Percentiles rank a stretch among this genome's conserved stretches.
phyloP scores from a whole-genome alignment of 1,140 invertebrate species.

The Centruroides sculpturatus region DNA sequence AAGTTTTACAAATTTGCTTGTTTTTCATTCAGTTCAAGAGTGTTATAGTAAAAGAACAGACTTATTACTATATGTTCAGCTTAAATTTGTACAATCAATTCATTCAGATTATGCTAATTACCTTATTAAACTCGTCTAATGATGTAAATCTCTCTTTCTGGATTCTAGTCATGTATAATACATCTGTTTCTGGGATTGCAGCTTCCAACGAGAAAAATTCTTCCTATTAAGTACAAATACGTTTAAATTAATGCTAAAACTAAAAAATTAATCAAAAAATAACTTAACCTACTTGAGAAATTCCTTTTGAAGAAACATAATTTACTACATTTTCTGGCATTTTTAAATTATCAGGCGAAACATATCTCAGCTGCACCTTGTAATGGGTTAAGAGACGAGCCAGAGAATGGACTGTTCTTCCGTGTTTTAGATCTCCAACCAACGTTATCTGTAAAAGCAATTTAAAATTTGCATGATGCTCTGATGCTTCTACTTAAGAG shows the following conservation, averaged over 20 bases:
- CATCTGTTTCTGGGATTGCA: slow-evolving; percentile 81
- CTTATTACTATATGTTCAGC: background rate
- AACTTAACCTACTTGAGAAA: slow-evolving; percentile 44
- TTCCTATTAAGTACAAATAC: slow-evolving; percentile 29
- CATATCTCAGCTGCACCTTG: slow-evolving; percentile 76
- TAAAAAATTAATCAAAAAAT: too few relatives aligned
- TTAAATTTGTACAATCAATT: background rate
- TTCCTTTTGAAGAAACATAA: slow-evolving; percentile 58
- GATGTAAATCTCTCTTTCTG: slow-evolving; percentile 82
- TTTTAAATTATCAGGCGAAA: slow-evolving; percentile 64
- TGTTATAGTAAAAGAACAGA: background rate
- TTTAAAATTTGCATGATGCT: too few relatives aligned
- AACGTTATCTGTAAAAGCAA: slow-evolving; percentile 35
- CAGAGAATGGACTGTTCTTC: slow-evolving; percentile 93
- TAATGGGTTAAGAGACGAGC: slow-evolving; percentile 78
- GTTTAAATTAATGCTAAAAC: background rate
- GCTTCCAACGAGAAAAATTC: slow-evolving; percentile 57
- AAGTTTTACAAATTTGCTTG: background rate
- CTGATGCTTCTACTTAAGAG: too few relatives aligned
- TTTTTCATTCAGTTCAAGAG: slow-evolving; percentile 18
- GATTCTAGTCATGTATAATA: slow-evolving; percentile 95
- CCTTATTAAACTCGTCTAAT: slow-evolving; percentile 72
- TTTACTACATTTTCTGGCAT: slow-evolving; percentile 80
- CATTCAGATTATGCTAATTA: slow-evolving; percentile 25
- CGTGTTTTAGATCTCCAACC: slow-evolving; percentile 93